These are phyloP conservation scores for Sminthopsis crassicaudata DNA, from an alignment of 2,113 vertebrate species.

Conservation along the genomic window DNA sequence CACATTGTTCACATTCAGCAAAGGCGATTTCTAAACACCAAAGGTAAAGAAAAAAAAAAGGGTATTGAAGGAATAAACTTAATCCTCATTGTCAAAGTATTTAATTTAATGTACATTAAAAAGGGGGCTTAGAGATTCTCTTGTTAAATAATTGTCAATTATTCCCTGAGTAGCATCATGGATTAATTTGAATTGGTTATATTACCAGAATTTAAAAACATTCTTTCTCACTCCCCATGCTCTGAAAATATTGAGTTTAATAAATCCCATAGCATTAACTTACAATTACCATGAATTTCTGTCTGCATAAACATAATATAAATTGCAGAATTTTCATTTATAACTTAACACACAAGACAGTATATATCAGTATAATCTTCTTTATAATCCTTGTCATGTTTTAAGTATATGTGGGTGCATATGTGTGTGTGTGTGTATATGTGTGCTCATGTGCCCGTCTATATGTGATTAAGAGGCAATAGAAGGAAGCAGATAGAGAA, in stretches of 20 bases:
- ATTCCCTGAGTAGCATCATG: constrained; percentile 10
- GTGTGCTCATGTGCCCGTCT: not conserved
- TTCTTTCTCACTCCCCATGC: not conserved
- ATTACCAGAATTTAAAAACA: constrained; percentile 41
- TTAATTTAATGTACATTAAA: constrained; percentile 11
- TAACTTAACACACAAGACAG: not conserved
- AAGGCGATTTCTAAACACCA: not conserved
- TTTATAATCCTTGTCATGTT: not conserved
- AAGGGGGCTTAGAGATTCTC: constrained; percentile 11
- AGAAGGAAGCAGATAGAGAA: not conserved
- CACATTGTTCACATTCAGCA: not conserved
- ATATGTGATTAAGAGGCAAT: not conserved
- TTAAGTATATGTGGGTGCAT: no score
- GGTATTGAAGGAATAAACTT: not conserved
- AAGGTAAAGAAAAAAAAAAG: constrained; percentile 5
- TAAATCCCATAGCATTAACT: constrained; percentile 59
- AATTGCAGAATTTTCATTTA: constrained; percentile 26
- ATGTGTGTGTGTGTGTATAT: not conserved
- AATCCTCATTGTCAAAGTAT: not conserved
- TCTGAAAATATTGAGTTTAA: not conserved
- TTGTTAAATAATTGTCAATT: constrained; percentile 23
- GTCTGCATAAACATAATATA: constrained; percentile 21
- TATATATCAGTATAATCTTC: constrained; percentile 18
- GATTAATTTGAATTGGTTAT: constrained; percentile 36
- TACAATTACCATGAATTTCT: constrained; percentile 31